Conservation (phyloP, 2,797 vertebrate genomes). For the Hapalemur alaotrensis region DNA sequence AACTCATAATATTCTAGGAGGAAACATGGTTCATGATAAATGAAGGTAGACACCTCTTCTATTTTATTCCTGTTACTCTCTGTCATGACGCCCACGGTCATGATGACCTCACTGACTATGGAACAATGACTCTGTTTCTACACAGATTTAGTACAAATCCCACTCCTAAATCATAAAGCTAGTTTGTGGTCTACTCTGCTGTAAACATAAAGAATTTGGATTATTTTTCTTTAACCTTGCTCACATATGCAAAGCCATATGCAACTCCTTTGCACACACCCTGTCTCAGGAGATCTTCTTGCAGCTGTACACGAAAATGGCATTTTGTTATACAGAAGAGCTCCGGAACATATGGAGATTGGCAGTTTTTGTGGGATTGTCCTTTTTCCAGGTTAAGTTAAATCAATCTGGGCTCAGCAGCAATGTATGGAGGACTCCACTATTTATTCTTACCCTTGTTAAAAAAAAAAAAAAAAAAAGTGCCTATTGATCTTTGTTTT, state of each 20-base stretch:
- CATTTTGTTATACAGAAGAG: constrained; percentile 2
- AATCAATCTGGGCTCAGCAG: not conserved
- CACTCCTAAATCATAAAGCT: not conserved
- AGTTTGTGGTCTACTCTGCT: not conserved
- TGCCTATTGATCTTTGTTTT: constrained; percentile 29
- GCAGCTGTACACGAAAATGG: constrained; percentile 36
- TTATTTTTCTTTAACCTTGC: constrained; percentile 38
- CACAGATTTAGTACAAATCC: not conserved
- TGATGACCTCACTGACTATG: not conserved
- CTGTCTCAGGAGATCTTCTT: not conserved
- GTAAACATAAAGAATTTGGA: constrained; percentile 13
- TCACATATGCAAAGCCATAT: not conserved
- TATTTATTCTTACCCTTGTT: constrained; percentile 6
- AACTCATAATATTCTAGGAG: not conserved
- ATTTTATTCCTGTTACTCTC: not conserved
- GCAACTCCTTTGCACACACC: not conserved
- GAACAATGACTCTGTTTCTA: not conserved
- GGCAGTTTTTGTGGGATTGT: not conserved
- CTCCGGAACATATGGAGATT: not conserved
- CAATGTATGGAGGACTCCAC: not conserved
- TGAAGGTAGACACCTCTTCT: not conserved
- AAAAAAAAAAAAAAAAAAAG: not conserved
- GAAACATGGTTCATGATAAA: not conserved
- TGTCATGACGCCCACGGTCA: not conserved
- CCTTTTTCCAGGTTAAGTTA: constrained; percentile 36